A percentile compares a stretch with the other conserved stretches of the same genome.
Conservation (phyloP, 2,888 invertebrate genomes). For the Cybosia mesomella region DNA sequence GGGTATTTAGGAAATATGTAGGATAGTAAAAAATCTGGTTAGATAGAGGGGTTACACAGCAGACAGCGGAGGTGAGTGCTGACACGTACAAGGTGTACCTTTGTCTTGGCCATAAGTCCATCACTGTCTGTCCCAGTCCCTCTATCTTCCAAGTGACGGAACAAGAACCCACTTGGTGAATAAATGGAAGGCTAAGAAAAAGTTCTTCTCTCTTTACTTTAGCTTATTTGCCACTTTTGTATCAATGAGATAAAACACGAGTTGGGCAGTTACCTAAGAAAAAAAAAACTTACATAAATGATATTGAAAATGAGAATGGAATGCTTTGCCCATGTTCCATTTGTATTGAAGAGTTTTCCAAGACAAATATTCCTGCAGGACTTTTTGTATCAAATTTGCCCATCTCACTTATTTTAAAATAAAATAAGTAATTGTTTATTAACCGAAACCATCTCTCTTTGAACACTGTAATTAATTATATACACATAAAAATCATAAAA, state of each 20-base stretch:
- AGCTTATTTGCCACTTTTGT: not conserved
- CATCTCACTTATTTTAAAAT: constrained; percentile 90
- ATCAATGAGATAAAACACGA: not conserved
- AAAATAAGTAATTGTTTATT: constrained; percentile 91
- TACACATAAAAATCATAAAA: constrained; percentile 1
- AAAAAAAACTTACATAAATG: constrained; percentile 84
- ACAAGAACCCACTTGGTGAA: too few species aligned
- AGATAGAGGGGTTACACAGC: too few species aligned
- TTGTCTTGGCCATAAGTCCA: too few species aligned
- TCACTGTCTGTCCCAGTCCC: too few species aligned
- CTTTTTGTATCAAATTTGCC: constrained; percentile 89
- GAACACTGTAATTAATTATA: constrained; percentile 85
- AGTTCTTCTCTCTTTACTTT: too few species aligned
- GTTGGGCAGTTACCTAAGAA: not conserved
- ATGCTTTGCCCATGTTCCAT: constrained; percentile 89
- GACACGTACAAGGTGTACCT: too few species aligned
- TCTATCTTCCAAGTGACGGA: too few species aligned
- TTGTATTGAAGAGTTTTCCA: constrained; percentile 91
- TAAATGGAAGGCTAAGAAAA: too few species aligned
- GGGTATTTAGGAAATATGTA: too few species aligned
- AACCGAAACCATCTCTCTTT: constrained; percentile 93
- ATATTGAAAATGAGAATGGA: constrained; percentile 92
- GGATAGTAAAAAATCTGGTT: too few species aligned
- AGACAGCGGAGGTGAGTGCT: too few species aligned
- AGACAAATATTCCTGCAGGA: constrained; percentile 91